These are phyloP conservation scores for Rutpela maculata DNA, from an alignment of 2,888 invertebrate species.

Conservation along the genomic window DNA sequence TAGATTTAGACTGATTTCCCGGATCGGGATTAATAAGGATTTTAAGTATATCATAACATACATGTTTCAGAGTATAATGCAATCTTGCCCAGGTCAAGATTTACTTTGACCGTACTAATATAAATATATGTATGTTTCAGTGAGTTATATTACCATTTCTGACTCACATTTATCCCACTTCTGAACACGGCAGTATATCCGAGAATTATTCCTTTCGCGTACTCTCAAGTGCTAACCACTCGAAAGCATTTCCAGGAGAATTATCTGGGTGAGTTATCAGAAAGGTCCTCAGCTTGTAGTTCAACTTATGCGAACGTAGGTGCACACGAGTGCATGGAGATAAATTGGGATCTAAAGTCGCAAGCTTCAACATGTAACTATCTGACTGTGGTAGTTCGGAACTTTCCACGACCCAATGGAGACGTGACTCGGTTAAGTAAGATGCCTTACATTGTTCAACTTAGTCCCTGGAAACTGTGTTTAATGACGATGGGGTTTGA, in stretches of 20 bases:
- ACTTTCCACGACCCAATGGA: conserved; percentile 23
- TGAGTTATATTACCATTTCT: not conserved
- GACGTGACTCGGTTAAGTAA: conserved; percentile 29
- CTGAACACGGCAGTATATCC: conserved; percentile 6
- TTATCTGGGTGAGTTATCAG: conserved; percentile 10
- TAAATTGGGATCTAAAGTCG: conserved; percentile 27
- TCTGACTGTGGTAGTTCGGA: conserved; percentile 1
- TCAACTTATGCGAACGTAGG: not conserved
- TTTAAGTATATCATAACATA: no score
- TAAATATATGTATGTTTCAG: not conserved
- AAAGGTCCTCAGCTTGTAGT: not conserved
- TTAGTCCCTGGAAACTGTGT: conserved; percentile 24
- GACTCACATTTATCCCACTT: not conserved
- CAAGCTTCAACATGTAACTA: conserved; percentile 30
- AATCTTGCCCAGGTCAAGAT: no score
- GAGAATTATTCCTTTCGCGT: not conserved
- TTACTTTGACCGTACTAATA: no score
- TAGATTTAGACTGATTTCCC: no score
- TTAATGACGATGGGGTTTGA: conserved; percentile 26
- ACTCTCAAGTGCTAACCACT: not conserved
- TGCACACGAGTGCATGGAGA: conserved; percentile 25
- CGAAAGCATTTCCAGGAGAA: not conserved
- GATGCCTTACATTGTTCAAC: conserved; percentile 29
- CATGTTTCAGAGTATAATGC: no score
- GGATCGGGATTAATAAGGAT: no score